Conservation (phyloP, 2,888 invertebrate genomes). For the Thymelicus acteon region DNA sequence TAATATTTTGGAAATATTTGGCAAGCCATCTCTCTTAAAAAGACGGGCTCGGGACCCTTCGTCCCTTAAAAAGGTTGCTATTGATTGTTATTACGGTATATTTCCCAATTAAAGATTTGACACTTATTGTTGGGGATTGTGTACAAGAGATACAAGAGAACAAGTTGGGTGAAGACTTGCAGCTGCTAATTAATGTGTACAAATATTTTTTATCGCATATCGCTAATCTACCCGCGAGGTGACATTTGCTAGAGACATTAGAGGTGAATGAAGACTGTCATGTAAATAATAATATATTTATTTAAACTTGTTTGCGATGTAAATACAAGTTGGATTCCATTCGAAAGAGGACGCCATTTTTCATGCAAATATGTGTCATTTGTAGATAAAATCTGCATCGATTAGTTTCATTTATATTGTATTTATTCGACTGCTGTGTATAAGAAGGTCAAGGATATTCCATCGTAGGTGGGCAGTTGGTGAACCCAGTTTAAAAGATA, state of each 20-base stretch:
- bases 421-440: neutral
- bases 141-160: no score
- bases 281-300: conserved; percentile 5
- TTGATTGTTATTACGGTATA: no score
- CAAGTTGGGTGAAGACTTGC: no score
- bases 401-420: neutral
- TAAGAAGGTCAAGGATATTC: neutral
- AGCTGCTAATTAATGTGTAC: no score
- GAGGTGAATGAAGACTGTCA: neutral
- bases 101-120: no score
- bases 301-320: neutral
- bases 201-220: neutral
- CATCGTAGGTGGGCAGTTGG: neutral
- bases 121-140: no score
- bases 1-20: no score
- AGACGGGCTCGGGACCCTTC: no score
- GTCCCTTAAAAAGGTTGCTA: no score
- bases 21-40: no score
- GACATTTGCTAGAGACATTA: no score
- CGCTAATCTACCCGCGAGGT: neutral
- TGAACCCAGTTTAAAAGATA: no score
- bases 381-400: neutral
- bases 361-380: conserved; percentile 1
- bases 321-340: neutral
- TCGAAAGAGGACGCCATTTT: conserved; percentile 3